Conservation (phyloP, 2,113 vertebrate species). For the Leucosticte australis region DNA sequence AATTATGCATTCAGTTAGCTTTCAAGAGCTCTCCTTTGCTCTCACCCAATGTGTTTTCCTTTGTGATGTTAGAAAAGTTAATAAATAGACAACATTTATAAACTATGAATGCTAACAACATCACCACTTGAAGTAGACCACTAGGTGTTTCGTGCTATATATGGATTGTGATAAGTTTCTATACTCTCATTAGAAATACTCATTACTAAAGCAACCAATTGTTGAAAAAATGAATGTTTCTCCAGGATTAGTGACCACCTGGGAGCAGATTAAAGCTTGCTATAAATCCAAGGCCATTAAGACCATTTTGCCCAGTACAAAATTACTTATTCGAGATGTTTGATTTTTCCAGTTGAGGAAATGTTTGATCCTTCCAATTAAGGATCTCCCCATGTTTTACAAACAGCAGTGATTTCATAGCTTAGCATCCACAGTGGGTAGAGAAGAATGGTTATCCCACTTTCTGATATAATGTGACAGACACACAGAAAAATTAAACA, state of each 20-base stretch:
- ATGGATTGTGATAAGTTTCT: neutral
- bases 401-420: slow-evolving; percentile 21
- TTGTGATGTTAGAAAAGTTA: neutral
- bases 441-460: neutral
- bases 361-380: slow-evolving; percentile 10
- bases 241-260: slow-evolving; percentile 30
- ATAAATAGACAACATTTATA: neutral
- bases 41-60: neutral
- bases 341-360: neutral
- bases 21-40: neutral
- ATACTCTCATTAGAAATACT: neutral
- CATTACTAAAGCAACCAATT: neutral
- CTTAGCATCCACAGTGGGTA: neutral
- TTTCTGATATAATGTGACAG: neutral
- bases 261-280: slow-evolving; percentile 33
- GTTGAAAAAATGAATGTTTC: neutral
- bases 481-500: neutral
- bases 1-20: neutral
- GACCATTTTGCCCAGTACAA: slow-evolving; percentile 1
- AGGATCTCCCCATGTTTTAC: slow-evolving; percentile 41
- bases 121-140: neutral
- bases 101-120: neutral
- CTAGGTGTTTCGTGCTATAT: neutral
- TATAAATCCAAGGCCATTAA: slow-evolving; percentile 49
- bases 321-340: slow-evolving; percentile 10